phyloP scores from a whole-genome alignment of 2,888 invertebrate species.

The Falcaria lacertinaria region DNA sequence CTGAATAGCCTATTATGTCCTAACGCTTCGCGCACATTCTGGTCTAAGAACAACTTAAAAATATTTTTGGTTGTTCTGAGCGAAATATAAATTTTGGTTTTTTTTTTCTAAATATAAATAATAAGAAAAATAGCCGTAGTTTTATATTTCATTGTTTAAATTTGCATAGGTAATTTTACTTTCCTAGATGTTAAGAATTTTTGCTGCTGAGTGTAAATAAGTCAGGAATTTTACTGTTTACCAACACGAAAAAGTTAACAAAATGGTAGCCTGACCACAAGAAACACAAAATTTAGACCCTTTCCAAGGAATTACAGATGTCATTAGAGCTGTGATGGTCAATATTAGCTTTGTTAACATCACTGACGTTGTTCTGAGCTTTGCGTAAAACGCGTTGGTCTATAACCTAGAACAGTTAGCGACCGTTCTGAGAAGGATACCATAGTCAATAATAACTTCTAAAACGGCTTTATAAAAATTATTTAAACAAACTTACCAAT shows the following conservation, averaged over 20 bases:
- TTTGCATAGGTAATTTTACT: too few relatives aligned
- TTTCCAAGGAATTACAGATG: slow-evolving; percentile 61
- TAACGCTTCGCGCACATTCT: too few relatives aligned
- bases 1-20: too few relatives aligned
- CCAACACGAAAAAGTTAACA: slow-evolving; percentile 26
- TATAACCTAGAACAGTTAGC: slow-evolving; percentile 28
- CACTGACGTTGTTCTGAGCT: slow-evolving; percentile 31
- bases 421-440: slow-evolving; percentile 59
- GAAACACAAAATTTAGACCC: slow-evolving; percentile 26
- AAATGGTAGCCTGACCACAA: slow-evolving; percentile 28
- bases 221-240: slow-evolving; percentile 31
- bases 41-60: too few relatives aligned
- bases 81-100: too few relatives aligned
- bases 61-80: too few relatives aligned
- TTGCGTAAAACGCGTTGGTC: slow-evolving; percentile 50
- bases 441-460: slow-evolving; percentile 50
- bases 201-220: too few relatives aligned
- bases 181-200: too few relatives aligned
- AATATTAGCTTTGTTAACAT: slow-evolving; percentile 47
- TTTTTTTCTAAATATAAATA: too few relatives aligned
- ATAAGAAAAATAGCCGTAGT: too few relatives aligned
- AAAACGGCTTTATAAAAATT: slow-evolving; percentile 40
- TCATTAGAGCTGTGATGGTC: slow-evolving; percentile 47
- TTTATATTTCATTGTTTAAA: too few relatives aligned
- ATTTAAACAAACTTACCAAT: slow-evolving; percentile 38